Evolutionary conservation across 2,888 invertebrate species (phyloP).

Genomic region (Helobdella robusta): DNA sequence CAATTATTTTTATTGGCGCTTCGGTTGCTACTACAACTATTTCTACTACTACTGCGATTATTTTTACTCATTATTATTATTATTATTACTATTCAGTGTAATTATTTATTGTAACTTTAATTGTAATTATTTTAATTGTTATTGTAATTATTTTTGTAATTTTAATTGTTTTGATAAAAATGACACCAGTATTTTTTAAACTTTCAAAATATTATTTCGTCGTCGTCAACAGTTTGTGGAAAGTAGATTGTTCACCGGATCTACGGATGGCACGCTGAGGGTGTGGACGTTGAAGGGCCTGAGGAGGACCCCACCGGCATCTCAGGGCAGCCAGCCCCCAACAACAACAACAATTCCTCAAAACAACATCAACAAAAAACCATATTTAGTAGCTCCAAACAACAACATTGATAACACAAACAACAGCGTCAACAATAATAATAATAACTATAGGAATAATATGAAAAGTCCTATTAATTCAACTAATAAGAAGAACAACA

Average conservation of each 20-base stretch:
- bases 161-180: background rate
- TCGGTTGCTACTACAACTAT: no score
- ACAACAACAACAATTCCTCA: background rate
- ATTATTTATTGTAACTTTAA: background rate
- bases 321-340: background rate
- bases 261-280: conserved; percentile 50
- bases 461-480: no score
- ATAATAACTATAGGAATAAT: no score
- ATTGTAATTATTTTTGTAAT: background rate
- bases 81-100: no score
- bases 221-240: conserved; percentile 25
- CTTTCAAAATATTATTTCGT: no score
- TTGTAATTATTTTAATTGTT: background rate
- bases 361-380: background rate
- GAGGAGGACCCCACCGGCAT: conserved; percentile 1
- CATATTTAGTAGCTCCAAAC: background rate
- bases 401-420: no score
- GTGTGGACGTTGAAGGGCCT: conserved; percentile 44
- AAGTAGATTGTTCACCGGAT: conserved; percentile 49
- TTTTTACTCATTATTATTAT: no score
- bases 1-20: no score
- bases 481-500: no score
- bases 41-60: no score
- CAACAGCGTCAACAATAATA: no score
- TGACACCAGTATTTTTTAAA: no score